Base-by-base conservation (phyloP, 2,797 vertebrate genomes). In the Sebastes steindachneri region DNA sequence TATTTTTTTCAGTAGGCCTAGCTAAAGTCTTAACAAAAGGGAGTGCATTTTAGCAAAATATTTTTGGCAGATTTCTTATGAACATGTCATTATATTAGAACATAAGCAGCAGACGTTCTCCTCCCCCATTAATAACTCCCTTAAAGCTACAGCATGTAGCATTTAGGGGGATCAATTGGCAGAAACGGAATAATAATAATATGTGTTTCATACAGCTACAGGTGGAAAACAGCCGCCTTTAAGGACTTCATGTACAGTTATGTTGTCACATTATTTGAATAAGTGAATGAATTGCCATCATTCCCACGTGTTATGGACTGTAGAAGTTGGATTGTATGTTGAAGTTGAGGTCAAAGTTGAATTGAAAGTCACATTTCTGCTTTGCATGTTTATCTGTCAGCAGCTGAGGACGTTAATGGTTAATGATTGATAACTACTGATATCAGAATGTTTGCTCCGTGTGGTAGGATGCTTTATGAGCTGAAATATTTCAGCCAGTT, bases 371-470 rank as follows among this genome's bases (percentile, higher is more conserved):
- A 41, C 12, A 14, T 63, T 19, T 75, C 21, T 62, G 2, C n/a
- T 19, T 9, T 59, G 28, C 15, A 26, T 21, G 35, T 73, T 53
- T 51, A 62, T 51, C 14, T 35, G 3, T 11, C 21, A 53, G 41
- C 75, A 35, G 59, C 76, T 55, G 51, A 73, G 55, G 55, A 77
- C 6, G n/a, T 57, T 70, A 4, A 19, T 21, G 25, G 51, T 82
- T 82, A 74, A 81, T 78, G 53, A 77, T 29, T 80, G 19, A 80
- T 5, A 25, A 53, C 41, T 9, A 9, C 8, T 70, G 53, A 37
- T 67, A 69, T 17, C 25, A 79, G 63, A 10, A 51, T 37, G 35
- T 73, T 70, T 41, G 31, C 2, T 29, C 29, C 19, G 54, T 31
- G 10, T 77, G 62, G 28, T 14, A 4, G 54, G 31, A 57, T 57